These are phyloP conservation scores for Ateles fusciceps DNA, from an alignment of 2,797 vertebrate species.

Conservation along the genomic window DNA sequence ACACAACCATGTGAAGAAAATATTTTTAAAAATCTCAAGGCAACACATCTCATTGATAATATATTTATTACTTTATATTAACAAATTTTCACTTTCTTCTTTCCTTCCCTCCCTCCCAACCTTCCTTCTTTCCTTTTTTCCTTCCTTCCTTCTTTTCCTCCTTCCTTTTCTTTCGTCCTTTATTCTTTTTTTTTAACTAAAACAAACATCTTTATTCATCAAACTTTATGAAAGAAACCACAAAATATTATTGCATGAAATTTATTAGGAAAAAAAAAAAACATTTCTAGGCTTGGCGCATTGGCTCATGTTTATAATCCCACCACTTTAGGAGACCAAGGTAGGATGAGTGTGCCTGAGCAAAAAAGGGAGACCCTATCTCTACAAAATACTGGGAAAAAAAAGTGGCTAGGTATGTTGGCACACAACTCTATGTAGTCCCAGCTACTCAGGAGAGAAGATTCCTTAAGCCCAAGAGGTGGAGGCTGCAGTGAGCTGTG, in stretches of 20 bases:
- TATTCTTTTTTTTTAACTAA: neutral
- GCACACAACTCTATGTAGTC: neutral
- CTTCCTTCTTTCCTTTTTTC: neutral
- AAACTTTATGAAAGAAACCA: neutral
- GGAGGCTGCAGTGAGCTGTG: neutral
- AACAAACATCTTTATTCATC: neutral
- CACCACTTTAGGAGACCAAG: neutral
- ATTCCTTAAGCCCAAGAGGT: neutral
- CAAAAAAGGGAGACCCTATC: neutral
- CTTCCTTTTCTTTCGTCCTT: neutral
- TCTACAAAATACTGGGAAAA: neutral
- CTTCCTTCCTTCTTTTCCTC: rapidly evolving
- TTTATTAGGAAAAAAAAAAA: neutral
- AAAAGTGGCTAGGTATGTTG: neutral
- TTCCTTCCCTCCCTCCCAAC: neutral
- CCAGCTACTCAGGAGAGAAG: neutral
- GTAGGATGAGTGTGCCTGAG: neutral
- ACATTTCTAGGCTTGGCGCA: neutral
- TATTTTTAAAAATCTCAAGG: neutral
- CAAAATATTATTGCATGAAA: neutral
- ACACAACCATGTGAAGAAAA: neutral
- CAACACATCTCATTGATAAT: neutral
- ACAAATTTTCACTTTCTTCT: neutral
- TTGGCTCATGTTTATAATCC: neutral
- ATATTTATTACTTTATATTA: neutral